These are phyloP conservation scores for Drosophila quinaria DNA, from an alignment of 2,888 invertebrate genomes.

Conservation along the genomic window DNA sequence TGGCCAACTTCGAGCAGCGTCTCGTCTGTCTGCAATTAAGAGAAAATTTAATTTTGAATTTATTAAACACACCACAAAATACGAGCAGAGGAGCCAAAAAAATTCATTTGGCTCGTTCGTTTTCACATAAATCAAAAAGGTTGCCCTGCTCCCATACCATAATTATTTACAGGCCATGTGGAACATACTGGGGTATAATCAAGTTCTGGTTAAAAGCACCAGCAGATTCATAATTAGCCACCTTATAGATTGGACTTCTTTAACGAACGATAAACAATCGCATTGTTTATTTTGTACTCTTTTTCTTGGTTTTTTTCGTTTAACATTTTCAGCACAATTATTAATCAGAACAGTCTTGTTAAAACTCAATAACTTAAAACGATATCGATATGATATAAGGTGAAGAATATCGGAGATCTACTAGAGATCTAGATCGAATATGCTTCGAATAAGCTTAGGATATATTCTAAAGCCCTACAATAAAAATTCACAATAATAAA, in stretches of 20 bases:
- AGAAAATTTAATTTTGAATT: conserved; percentile 81
- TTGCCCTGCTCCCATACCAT: conserved; percentile 38
- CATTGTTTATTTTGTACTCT: conserved; percentile 15
- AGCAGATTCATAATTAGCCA: conserved; percentile 53
- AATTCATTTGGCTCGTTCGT: conserved; percentile 61
- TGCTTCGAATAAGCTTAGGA: too few relatives aligned
- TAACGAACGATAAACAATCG: conserved; percentile 42
- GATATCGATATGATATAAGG: conserved; percentile 1
- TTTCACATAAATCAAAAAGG: conserved; percentile 74
- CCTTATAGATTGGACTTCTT: conserved; percentile 57
- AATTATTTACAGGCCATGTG: conserved; percentile 43
- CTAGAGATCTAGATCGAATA: too few relatives aligned
- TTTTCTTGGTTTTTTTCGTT: neutral
- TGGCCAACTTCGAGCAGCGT: conserved; percentile 39
- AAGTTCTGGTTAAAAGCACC: conserved; percentile 47
- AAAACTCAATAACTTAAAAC: neutral
- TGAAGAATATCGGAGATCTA: neutral
- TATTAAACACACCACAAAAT: conserved; percentile 64
- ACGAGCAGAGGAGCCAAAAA: conserved; percentile 15
- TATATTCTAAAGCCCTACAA: too few relatives aligned
- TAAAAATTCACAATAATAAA: too few relatives aligned
- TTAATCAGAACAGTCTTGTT: conserved; percentile 26
- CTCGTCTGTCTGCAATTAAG: conserved; percentile 73
- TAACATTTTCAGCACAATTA: conserved; percentile 46
- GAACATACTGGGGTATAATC: conserved; percentile 39